These are phyloP conservation scores for Mirza zaza DNA, from an alignment of 2,113 vertebrate species.

Conservation along the genomic window DNA sequence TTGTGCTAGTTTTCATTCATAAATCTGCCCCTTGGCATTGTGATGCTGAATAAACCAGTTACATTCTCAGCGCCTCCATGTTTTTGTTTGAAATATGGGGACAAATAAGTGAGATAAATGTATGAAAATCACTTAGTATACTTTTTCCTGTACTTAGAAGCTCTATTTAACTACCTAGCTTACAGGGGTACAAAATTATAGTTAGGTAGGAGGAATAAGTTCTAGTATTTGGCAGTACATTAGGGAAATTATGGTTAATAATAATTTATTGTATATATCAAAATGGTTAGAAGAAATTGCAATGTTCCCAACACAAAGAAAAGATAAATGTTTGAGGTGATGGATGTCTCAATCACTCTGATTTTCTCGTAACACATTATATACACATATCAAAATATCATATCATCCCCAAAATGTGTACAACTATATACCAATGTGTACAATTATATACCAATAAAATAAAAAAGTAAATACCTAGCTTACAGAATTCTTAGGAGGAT, in stretches of 20 bases:
- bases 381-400: not conserved
- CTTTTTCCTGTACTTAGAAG: not conserved
- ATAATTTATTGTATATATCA: not conserved
- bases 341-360: not conserved
- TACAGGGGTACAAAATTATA: not conserved
- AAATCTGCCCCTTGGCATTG: not conserved
- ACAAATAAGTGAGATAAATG: not conserved
- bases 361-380: not conserved
- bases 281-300: not conserved
- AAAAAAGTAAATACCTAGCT: not conserved
- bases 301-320: not conserved
- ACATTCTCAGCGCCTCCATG: not conserved
- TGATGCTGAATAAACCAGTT: not conserved
- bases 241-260: not conserved
- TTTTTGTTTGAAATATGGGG: constrained; percentile 15
- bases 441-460: not conserved
- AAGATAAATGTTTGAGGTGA: not conserved
- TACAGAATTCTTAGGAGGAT: not conserved
- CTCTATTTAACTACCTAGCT: not conserved
- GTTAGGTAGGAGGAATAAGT: not conserved
- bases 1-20: not conserved
- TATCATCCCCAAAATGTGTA: not conserved
- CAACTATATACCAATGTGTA: not conserved
- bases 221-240: not conserved
- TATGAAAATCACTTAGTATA: not conserved